Conservation (phyloP, 2,888 invertebrate species). For the Cosmopolites sordidus region DNA sequence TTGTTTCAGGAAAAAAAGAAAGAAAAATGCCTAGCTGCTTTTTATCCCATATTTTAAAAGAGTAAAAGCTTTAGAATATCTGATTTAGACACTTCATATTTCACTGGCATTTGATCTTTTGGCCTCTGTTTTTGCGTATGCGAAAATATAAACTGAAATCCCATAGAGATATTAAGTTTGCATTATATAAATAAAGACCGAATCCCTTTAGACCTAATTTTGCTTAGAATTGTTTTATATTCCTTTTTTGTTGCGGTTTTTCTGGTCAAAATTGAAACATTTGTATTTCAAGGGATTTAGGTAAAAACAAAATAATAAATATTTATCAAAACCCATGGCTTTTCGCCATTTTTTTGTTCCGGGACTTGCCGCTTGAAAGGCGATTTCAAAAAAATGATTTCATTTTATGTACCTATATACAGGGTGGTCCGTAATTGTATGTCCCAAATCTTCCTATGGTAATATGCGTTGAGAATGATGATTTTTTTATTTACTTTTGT, state of each 20-base stretch:
- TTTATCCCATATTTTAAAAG: constrained; percentile 1
- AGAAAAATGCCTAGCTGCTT: not conserved
- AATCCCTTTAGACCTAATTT: constrained; percentile 8
- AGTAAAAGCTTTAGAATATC: constrained; percentile 3
- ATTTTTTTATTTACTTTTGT: too few relatives aligned
- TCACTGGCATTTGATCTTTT: constrained; percentile 9
- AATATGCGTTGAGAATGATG: too few relatives aligned
- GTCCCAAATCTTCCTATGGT: too few relatives aligned
- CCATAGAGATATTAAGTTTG: constrained; percentile 5
- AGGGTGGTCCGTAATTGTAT: too few relatives aligned
- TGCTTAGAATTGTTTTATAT: constrained; percentile 9
- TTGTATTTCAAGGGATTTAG: constrained; percentile 4
- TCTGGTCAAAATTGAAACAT: constrained; percentile 3
- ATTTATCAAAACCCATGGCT: constrained; percentile 1
- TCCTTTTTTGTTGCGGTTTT: constrained; percentile 3
- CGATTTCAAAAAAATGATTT: too few relatives aligned
- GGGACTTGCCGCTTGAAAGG: too few relatives aligned
- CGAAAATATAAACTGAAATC: constrained; percentile 8
- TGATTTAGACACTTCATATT: constrained; percentile 14
- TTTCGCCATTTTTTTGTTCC: not conserved
- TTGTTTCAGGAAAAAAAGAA: not conserved
- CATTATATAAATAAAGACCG: constrained; percentile 4
- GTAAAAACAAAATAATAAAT: constrained; percentile 10
- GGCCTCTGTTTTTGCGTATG: constrained; percentile 5
- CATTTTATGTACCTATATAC: too few relatives aligned